phyloP scores from a whole-genome alignment of 92 coral and sea anemone genomes.

The Porites cylindrica region DNA sequence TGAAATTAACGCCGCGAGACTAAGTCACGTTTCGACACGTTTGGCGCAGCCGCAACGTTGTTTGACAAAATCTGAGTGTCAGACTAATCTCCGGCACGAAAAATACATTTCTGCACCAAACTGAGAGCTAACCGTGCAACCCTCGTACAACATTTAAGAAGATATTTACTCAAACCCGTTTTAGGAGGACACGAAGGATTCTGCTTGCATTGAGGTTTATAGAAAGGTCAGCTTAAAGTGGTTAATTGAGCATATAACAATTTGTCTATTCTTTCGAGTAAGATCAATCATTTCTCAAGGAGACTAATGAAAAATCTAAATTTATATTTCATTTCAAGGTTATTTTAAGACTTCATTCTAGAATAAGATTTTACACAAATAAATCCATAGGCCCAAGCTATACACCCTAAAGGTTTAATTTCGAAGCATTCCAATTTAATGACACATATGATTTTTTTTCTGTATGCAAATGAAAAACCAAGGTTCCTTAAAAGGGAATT shows the following conservation, averaged over 20 bases:
- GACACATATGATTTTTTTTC: no score
- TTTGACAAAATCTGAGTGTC: background rate
- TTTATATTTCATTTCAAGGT: background rate
- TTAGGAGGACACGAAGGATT: background rate
- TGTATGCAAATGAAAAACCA: no score
- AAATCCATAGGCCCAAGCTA: no score
- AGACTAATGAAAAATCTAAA: background rate
- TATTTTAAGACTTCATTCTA: background rate
- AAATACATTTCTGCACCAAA: background rate
- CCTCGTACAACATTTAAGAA: background rate
- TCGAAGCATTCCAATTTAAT: no score
- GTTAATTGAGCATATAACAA: constrained; percentile 6
- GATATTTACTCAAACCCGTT: background rate
- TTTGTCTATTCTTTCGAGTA: background rate
- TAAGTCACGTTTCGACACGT: background rate
- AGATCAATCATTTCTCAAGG: background rate
- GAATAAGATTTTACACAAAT: background rate
- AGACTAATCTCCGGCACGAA: background rate
- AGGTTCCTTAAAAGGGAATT: no score
- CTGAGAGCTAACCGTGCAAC: background rate
- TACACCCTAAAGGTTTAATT: no score
- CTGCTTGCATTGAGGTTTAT: background rate
- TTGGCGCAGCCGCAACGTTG: background rate
- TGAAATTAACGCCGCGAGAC: constrained; percentile 32
- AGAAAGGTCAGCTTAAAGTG: background rate